Base-by-base conservation (phyloP, 2,888 invertebrate genomes). In the Leptopterna dolabrata region DNA sequence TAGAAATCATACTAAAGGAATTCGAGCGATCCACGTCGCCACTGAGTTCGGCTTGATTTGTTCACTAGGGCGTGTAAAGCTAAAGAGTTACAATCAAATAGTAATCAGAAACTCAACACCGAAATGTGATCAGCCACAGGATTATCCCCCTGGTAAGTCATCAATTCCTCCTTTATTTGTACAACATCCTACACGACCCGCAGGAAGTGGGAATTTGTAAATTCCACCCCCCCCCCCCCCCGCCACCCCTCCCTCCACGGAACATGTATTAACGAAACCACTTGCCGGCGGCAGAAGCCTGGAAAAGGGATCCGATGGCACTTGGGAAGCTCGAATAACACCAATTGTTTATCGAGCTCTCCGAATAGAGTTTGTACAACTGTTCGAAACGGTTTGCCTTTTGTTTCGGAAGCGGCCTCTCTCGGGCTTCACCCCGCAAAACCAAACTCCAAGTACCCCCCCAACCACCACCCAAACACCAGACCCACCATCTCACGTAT, bases 291-390 rank as follows among this genome's bases (percentile, higher is more conserved):
- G 51, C 51, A 36, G 51, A 51, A n/a, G 16, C 1, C 4, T 14
- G 51, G n/a, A 71, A 71, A 71, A 11, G 71, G 71, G 43, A 76
- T 24, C 41, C 41, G 43, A 76, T 76, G 41, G 76, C 76, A 41
- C 76, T 76, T 41, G 76, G 11, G 41, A 41, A 43, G 43, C 43
- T 76, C 76, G 43, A 76, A 76, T 76, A 76, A 76, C 76, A 76
- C 71, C 71, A 41, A 76, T 76, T 76, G 76, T 76, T 76, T 76
- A 76, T 76, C 76, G 76, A 76, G 43, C 76, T 13, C 76, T 76
- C 30, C 76, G 76, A 36, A 41, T 36, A 41, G 76, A 76, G 76
- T 76, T 76, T 76, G 76, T 76, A 76, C 76, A 76, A 76, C 76
- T 76, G 76, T 41, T 76, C 36, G 76, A 76, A 29, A 36, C 76